Percentiles rank a stretch among this genome's conserved stretches.
phyloP scores from a whole-genome alignment of 2,888 invertebrate genomes.

The Alsophila aescularia region DNA sequence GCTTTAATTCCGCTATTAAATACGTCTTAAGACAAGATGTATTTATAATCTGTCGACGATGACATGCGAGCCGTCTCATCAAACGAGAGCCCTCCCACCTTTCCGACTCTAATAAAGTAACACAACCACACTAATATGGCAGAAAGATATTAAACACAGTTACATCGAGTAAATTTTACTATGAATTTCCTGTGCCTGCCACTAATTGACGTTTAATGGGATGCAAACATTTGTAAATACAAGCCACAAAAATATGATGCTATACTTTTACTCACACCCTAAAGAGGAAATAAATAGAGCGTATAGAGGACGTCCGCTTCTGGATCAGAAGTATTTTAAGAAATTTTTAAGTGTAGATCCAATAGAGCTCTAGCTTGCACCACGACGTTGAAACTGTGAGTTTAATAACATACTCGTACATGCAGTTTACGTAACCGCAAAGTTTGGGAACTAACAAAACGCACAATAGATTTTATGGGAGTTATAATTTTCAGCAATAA shows the following conservation, averaged over 20 bases:
- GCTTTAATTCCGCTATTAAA: slow-evolving; percentile 44
- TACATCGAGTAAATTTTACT: slow-evolving; percentile 45
- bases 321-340: slow-evolving; percentile 16
- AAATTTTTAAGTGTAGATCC: slow-evolving; percentile 10
- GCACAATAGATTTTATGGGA: slow-evolving; percentile 9
- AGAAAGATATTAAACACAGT: slow-evolving; percentile 40
- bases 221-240: slow-evolving; percentile 38
- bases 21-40: slow-evolving; percentile 40
- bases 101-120: slow-evolving; percentile 38
- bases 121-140: slow-evolving; percentile 44
- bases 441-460: not conserved
- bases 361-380: slow-evolving; percentile 12
- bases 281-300: slow-evolving; percentile 21
- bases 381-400: not conserved
- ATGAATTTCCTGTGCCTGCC: slow-evolving; percentile 47
- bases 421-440: not conserved
- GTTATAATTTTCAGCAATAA: slow-evolving; percentile 9
- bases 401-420: not conserved
- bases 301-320: slow-evolving; percentile 24
- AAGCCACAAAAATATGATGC: slow-evolving; percentile 21
- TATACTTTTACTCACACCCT: slow-evolving; percentile 16
- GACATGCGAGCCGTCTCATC: slow-evolving; percentile 46
- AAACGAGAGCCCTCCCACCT: slow-evolving; percentile 42
- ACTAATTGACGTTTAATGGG: slow-evolving; percentile 53
- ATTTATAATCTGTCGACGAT: slow-evolving; percentile 42